A percentile compares a stretch with the other conserved stretches of the same genome.
Conservation (phyloP, 1,140 invertebrate genomes). For the Hestina assimilis region DNA sequence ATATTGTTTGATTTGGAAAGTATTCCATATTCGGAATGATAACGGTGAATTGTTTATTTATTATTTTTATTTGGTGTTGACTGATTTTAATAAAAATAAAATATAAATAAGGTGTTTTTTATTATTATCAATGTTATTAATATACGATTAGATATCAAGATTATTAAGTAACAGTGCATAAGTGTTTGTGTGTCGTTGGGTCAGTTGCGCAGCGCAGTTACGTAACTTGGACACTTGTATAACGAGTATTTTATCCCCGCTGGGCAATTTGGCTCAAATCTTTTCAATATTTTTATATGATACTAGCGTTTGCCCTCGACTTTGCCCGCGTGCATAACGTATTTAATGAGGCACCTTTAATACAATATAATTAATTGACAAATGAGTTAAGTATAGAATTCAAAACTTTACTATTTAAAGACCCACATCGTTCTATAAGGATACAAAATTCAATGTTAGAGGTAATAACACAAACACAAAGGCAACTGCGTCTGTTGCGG, state of each 20-base stretch:
- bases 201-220: slow-evolving; percentile 53
- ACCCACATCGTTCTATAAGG: too few species aligned
- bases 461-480: too few species aligned
- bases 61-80: slow-evolving; percentile 27
- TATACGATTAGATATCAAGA: slow-evolving; percentile 7
- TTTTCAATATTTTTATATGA: slow-evolving; percentile 3
- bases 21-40: not conserved
- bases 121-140: too few species aligned
- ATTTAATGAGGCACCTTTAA: too few species aligned
- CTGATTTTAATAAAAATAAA: slow-evolving; percentile 21
- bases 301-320: not conserved
- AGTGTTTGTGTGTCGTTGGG: slow-evolving; percentile 52
- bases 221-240: slow-evolving; percentile 54
- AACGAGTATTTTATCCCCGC: slow-evolving; percentile 48
- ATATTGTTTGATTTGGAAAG: slow-evolving; percentile 1
- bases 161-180: slow-evolving; percentile 36
- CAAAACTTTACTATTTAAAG: too few species aligned
- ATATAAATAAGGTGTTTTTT: not conserved
- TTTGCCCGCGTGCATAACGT: too few species aligned
- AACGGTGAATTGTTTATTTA: slow-evolving; percentile 19
- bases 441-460: too few species aligned
- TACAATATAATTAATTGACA: too few species aligned
- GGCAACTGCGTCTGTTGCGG: too few species aligned
- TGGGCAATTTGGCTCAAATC: slow-evolving; percentile 37
- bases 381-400: too few species aligned